Evolutionary conservation across 2,797 vertebrate genomes (phyloP), one percentile per base, ranked within the genome.

Genomic region (Ciconia nigra): DNA sequence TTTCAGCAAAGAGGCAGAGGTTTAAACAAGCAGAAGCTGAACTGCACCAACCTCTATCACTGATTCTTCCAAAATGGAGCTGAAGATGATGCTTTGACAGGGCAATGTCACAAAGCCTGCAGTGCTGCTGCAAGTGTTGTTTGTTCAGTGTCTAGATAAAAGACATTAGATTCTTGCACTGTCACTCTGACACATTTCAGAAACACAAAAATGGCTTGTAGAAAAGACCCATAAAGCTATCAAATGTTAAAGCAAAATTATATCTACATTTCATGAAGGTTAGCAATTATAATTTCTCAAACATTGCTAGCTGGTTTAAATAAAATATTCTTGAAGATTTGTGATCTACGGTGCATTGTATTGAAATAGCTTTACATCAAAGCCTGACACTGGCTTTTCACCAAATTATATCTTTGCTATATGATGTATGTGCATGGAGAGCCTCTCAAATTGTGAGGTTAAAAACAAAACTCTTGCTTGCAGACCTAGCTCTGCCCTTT

Each of bases 291-390:
- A 1, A 90, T 90, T 89, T 93, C 78, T 94, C 83, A 87, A 89
- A 77, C 37, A 61, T n/a, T 87, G 59, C 33, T 70, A 37, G 58
- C 28, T 73, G 11, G 46, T 79, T 95, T 93, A 96, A 95, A 96
- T 93, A 79, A 96, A 97, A 84, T 66, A 13, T 57, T 86, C 62
- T 83, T 74, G 46, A 93, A 74, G 31, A 94, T 94, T 93, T 97
- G 79, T 93, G 78, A 93, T 96, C 33, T 85, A 83, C 5, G 2
- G 11, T 18, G 16, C n/a, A 85, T 92, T 94, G 67, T 83, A 87
- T 33, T 94, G 62, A 93, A 90, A 93, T 37, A 73, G 57, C 5
- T 95, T 52, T 78, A 35, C 55, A 52, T 82, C 85, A 95, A 85
- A 86, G 7, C n/a, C 42, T 89, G 71, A 90, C 44, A 80, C 28